phyloP scores from a whole-genome alignment of 2,797 vertebrate genomes.

The Microctenopoma stevenorrisi region DNA sequence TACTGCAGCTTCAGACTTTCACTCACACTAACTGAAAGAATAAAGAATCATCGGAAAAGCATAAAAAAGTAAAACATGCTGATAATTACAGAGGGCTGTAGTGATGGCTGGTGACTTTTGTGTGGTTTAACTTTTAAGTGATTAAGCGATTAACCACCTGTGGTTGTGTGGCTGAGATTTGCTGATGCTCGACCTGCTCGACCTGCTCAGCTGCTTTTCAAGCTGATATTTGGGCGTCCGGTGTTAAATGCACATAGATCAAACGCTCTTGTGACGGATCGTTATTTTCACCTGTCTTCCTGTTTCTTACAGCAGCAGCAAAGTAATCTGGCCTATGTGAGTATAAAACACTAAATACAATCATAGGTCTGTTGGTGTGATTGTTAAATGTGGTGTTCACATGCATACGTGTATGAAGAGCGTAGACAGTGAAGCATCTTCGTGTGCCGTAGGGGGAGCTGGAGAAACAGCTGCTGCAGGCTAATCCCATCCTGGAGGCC shows the following conservation, averaged over 20 bases:
- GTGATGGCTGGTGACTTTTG: too few relatives aligned
- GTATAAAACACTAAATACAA: slow-evolving; percentile 46
- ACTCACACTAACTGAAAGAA: too few relatives aligned
- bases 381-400: background rate
- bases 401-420: background rate
- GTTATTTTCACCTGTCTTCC: background rate
- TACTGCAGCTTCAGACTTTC: too few relatives aligned
- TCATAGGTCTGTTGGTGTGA: too few relatives aligned
- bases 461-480: slow-evolving; percentile 97
- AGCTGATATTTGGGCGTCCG: background rate
- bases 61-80: background rate
- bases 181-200: slow-evolving; percentile 20
- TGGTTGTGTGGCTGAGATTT: slow-evolving; percentile 1
- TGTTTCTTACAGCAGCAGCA: slow-evolving; percentile 66
- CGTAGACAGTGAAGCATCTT: background rate
- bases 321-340: slow-evolving; percentile 81
- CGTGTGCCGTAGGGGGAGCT: slow-evolving; percentile 88
- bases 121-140: too few relatives aligned
- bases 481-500: slow-evolving; percentile 97
- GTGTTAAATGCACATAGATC: background rate
- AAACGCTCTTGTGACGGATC: background rate
- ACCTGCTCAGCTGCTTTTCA: slow-evolving; percentile 8
- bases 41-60: too few relatives aligned
- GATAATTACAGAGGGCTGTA: background rate
- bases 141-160: background rate